Evolutionary conservation across 2,797 vertebrate species (phyloP).

Genomic region (Trematomus bernacchii): DNA sequence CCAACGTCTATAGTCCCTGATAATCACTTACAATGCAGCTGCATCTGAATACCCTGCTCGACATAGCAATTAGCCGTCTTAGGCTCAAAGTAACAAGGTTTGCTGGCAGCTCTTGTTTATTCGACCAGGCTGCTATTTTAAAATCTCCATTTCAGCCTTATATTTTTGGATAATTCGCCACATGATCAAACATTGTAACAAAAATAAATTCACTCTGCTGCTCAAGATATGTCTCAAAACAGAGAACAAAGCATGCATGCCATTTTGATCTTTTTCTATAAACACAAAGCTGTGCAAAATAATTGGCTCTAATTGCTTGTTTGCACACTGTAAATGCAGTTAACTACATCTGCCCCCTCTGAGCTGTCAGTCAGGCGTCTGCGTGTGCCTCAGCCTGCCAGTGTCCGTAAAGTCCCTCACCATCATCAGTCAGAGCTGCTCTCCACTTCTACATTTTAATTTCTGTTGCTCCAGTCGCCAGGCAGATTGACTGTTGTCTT

Average conservation of each 20-base stretch:
- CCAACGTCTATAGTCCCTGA: not conserved
- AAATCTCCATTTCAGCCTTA: conserved; percentile 14
- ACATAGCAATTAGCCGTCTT: conserved; percentile 3
- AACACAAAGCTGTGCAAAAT: conserved; percentile 32
- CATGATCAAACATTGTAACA: conserved; percentile 16
- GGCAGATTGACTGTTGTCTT: conserved; percentile 53
- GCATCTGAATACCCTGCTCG: not conserved
- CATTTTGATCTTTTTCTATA: conserved; percentile 29
- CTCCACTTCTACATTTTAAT: conserved; percentile 51
- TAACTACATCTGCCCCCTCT: conserved; percentile 33
- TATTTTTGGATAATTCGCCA: conserved; percentile 22
- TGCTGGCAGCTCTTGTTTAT: conserved; percentile 20
- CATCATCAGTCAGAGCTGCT: conserved; percentile 35
- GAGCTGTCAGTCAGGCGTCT: conserved; percentile 48
- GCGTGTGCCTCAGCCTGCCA: conserved; percentile 37
- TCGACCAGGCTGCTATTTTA: conserved; percentile 22
- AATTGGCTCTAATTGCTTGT: conserved; percentile 62
- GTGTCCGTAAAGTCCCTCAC: conserved; percentile 45
- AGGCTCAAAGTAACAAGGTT: not conserved
- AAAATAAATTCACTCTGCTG: conserved; percentile 20
- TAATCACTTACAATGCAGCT: not conserved
- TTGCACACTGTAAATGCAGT: conserved; percentile 43
- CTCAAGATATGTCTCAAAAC: conserved; percentile 26
- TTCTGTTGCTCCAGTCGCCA: conserved; percentile 39
- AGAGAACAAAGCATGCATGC: not conserved